A percentile compares a stretch with the other conserved stretches of the same genome.
phyloP scores from a whole-genome alignment of 1,140 invertebrate species.

The Trichoplusia ni region DNA sequence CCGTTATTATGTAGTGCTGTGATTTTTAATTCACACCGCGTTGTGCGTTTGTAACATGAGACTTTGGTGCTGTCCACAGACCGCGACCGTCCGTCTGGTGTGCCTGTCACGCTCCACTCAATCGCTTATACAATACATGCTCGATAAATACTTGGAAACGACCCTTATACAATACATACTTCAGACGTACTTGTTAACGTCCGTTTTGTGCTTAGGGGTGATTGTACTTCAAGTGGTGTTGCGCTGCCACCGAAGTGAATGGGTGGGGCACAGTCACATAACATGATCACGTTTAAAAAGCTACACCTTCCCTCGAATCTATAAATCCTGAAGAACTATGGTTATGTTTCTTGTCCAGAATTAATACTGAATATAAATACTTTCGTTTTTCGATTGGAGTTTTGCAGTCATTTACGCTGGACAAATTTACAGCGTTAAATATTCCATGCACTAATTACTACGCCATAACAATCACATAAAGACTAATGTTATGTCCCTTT shows the following conservation, averaged over 20 bases:
- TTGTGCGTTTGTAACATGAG: conserved; percentile 47
- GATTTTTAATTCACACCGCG: conserved; percentile 61
- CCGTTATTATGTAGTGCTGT: conserved; percentile 30
- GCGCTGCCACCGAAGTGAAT: not conserved
- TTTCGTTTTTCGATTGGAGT: too few relatives aligned
- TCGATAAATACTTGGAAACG: conserved; percentile 27
- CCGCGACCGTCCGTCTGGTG: conserved; percentile 49
- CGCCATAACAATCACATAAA: too few relatives aligned
- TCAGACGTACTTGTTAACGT: not conserved
- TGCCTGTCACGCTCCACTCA: conserved; percentile 44
- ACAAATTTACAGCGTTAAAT: too few relatives aligned
- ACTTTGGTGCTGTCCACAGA: conserved; percentile 48
- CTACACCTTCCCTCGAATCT: too few relatives aligned
- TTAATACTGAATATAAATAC: too few relatives aligned
- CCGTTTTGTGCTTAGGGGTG: not conserved
- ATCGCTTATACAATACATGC: conserved; percentile 31
- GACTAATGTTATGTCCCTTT: too few relatives aligned
- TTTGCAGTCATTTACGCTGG: too few relatives aligned
- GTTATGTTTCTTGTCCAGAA: too few relatives aligned
- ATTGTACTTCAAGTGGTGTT: conserved; percentile 1
- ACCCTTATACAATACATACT: conserved; percentile 12
- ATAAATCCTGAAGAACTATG: too few relatives aligned
- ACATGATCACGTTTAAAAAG: not conserved
- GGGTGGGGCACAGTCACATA: too few relatives aligned
- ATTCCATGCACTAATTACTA: too few relatives aligned